Base-by-base conservation (phyloP, 2,888 invertebrate species). In the Subacronicta megacephala region DNA sequence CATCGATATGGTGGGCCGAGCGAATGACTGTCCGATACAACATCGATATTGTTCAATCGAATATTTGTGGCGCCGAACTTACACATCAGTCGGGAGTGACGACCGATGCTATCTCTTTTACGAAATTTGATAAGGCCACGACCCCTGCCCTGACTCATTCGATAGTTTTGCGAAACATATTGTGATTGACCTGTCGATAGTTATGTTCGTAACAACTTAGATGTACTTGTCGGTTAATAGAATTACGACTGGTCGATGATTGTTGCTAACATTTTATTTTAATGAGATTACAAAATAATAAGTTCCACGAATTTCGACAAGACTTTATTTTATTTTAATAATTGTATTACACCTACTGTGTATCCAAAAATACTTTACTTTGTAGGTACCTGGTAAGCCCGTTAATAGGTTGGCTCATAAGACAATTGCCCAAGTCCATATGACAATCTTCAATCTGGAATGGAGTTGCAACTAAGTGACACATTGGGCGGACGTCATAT, bases 21-120 rank as follows among this genome's bases (percentile, higher is more conserved):
- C 53, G 46, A 57, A 53, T 59, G 78, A 83, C 82, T 77, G 83
- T 77, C 75, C 79, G 82, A 84, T 80, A 83, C 75, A 78, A 75
- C 66, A 63, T 72, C 62, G 75, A 83, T 82, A 87, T 85, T 83
- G 83, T 87, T 84, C 80, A 82, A 84, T 85, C 81, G 75, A 83
- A 79, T 81, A 81, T 75, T 74, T 75, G 56, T 72, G 75, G 75
- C 73, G 66, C 77, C 74, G 63, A 49, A 57, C 57, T 52, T 59
- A 61, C 58, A 64, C 46, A 54, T 60, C 66, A 58, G 65, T 62
- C 54, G 53, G 55, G 62, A 77, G 61, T 76, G 72, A 80, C 65
- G 76, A 77, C 68, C 68, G 81, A 85, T 84, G 69, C 69, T 79
- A 82, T 84, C 80, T 80, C 7, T 55, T n/a, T 72, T 63, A 42